Evolutionary conservation across 2,797 vertebrate genomes (phyloP).

Genomic region (Myotis planiceps): DNA sequence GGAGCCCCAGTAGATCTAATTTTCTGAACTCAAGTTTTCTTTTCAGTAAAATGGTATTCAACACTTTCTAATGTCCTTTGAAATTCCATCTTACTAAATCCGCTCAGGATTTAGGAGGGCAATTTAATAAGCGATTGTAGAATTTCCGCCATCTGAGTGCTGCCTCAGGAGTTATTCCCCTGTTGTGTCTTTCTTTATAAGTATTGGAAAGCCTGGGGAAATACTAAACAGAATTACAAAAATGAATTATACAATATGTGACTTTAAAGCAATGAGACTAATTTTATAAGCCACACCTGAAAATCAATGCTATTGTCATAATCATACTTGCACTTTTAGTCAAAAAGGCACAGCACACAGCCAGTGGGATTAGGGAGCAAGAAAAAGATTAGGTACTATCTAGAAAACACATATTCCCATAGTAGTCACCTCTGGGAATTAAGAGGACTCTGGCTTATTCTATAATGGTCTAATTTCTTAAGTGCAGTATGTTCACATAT

Average conservation of each 20-base stretch:
- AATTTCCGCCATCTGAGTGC: conserved; percentile 66
- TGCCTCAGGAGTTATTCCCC: conserved; percentile 71
- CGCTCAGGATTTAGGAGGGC: conserved; percentile 73
- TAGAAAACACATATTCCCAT: not conserved
- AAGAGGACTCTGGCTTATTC: not conserved
- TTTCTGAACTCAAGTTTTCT: conserved; percentile 68
- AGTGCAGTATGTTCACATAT: not conserved
- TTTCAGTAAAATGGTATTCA: conserved; percentile 74
- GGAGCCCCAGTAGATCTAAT: conserved; percentile 54
- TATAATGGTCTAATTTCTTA: conserved; percentile 22
- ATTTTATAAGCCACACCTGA: conserved; percentile 63
- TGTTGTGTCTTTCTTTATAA: conserved; percentile 77
- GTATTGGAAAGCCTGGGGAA: conserved; percentile 70
- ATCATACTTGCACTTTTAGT: conserved; percentile 43
- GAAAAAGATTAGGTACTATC: not conserved
- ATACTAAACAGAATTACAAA: conserved; percentile 77
- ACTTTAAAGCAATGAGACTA: conserved; percentile 78
- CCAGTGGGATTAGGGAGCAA: conserved; percentile 5
- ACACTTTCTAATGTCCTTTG: conserved; percentile 72
- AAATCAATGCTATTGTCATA: conserved; percentile 64
- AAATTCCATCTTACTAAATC: conserved; percentile 77
- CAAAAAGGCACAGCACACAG: conserved; percentile 2
- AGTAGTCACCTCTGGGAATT: not conserved
- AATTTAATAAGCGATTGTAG: conserved; percentile 77
- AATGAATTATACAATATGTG: conserved; percentile 73